phyloP scores from a whole-genome alignment of 2,888 invertebrate genomes.

The Synanthedon tipuliformis region DNA sequence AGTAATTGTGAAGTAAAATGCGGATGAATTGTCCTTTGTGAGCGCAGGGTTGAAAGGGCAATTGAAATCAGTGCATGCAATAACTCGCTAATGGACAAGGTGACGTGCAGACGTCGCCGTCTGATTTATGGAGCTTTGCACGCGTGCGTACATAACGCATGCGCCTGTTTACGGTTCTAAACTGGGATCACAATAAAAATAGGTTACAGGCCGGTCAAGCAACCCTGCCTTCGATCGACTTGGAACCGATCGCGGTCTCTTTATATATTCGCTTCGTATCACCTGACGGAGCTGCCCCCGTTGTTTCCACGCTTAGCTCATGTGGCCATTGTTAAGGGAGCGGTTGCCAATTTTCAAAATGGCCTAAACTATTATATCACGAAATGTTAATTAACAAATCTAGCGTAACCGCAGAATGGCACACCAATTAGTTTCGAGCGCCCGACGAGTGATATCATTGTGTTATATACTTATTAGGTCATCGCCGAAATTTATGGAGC shows the following conservation, averaged over 20 bases:
- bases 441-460: no score
- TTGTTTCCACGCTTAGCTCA: no score
- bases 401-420: no score
- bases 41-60: constrained; percentile 5
- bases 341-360: no score
- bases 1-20: no score
- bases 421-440: no score
- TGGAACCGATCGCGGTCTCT: constrained; percentile 3
- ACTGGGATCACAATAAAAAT: constrained; percentile 45
- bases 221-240: constrained; percentile 36
- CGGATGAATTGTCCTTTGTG: not conserved
- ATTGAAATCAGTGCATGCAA: constrained; percentile 11
- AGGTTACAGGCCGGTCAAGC: constrained; percentile 43
- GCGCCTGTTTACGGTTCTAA: constrained; percentile 37
- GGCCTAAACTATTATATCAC: no score
- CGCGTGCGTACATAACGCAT: constrained; percentile 22
- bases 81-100: constrained; percentile 8
- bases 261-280: not conserved
- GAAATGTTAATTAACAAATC: no score
- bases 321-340: no score
- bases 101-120: constrained; percentile 8
- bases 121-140: constrained; percentile 20
- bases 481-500: constrained; percentile 16
- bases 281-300: not conserved
- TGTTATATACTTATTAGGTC: not conserved